Evolutionary conservation across 2,113 vertebrate species (phyloP).

Genomic region (Guaruba guarouba): DNA sequence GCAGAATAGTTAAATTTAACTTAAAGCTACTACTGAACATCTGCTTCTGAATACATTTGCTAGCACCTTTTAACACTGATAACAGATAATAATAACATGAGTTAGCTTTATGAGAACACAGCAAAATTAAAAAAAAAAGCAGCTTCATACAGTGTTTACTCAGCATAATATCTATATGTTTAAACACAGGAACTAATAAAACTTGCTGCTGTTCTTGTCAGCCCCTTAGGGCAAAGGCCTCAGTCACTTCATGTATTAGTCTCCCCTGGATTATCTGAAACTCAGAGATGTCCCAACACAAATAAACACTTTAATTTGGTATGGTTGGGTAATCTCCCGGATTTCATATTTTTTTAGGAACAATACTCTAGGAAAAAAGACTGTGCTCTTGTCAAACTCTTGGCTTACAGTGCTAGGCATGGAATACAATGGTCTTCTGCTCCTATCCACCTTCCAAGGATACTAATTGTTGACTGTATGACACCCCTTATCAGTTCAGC

Average conservation of each 20-base stretch:
- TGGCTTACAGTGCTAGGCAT: rapidly evolving
- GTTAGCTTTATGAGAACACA: neutral
- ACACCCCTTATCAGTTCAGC: neutral
- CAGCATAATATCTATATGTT: neutral
- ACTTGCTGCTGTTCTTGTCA: neutral
- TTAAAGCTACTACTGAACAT: neutral
- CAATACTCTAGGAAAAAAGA: neutral
- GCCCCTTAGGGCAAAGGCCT: neutral
- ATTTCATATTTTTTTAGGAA: neutral
- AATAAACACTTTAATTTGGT: neutral
- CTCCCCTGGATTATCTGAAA: neutral
- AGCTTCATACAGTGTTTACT: neutral
- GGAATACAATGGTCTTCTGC: neutral
- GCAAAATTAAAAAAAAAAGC: neutral
- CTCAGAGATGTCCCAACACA: neutral
- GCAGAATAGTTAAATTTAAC: neutral
- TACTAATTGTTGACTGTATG: neutral
- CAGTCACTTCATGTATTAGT: neutral
- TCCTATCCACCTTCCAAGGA: neutral
- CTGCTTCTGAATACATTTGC: neutral
- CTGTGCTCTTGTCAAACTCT: neutral
- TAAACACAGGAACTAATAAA: neutral
- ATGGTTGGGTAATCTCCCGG: neutral
- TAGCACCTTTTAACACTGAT: neutral
- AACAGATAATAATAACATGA: neutral